Base-by-base conservation (phyloP, 2,797 vertebrate species). In the Xiphorhynchus erythropygius region DNA sequence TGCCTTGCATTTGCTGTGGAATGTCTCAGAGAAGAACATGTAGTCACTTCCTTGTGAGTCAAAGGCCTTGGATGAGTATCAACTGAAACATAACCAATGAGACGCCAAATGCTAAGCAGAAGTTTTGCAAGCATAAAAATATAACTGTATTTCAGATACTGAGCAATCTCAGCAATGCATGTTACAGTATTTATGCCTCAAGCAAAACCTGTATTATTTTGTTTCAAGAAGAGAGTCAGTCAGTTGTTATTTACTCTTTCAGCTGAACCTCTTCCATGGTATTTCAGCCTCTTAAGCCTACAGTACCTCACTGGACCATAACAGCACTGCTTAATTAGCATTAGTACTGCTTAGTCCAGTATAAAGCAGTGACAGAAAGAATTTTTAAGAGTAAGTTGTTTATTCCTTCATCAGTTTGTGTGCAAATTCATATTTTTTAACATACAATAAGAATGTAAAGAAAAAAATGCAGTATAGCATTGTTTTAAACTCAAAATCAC, bases 31-130 rank as follows among this genome's bases (percentile, higher is more conserved):
- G 91, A 80, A 80, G 84, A 95, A 79, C 55, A 79, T 1, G 69
- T 83, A 96, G 91, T 86, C 94, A 95, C 94, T 93, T 96, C 95
- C 94, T 76, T 68, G 82, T 92, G 95, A 97, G 91, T 94, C 96
- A 95, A 96, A 95, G 87, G 56, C 89, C 76, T 94, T 85, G 95
- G 94, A 95, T 68, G 49, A 93, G 1, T 62, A 94, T 90, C 94
- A 96, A 93, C 88, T 74, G 78, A 87, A 94, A 73, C 56, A 84
- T 7, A 55, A 92, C 71, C 91, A 92, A 0, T 25, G 62, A 47
- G 47, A 96, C 70, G 91, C 67, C 91, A 92, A 94, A 56, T 24
- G 49, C 77, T 44, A 92, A 91, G 85, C 67, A 91, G 23, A 84
- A 78, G 70, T 74, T 88, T 71, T 86, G 74, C 82, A 78, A 86